Base-by-base conservation (phyloP, 2,113 vertebrate genomes). In the Ornithorhynchus anatinus region DNA sequence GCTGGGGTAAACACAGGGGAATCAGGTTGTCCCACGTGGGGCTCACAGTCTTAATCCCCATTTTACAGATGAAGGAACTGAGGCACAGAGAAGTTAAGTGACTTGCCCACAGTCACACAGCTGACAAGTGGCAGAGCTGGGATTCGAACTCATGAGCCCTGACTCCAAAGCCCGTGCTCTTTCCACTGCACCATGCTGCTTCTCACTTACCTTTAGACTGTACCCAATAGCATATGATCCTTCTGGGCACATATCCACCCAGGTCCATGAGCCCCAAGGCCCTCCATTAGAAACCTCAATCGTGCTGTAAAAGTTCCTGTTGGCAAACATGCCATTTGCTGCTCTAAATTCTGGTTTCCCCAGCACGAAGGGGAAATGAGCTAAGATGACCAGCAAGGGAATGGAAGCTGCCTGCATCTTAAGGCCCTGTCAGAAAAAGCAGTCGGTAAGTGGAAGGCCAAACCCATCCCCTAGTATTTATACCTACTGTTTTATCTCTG, bases 181-280 rank as follows among this genome's bases (percentile, higher is more conserved):
- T n/a, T n/a, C n/a, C n/a, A n/a, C n/a, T n/a, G n/a, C n/a, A n/a
- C n/a, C n/a, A n/a, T n/a, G n/a, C n/a, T n/a, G n/a, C n/a, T n/a
- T n/a, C n/a, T n/a, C n/a, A 56, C 7, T 88, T 89, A 90, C 85
- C 84, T 91, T 89, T 63, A 88, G 2, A 17, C 87, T 91, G 84
- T 93, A 93, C 61, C 89, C 87, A 27, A 77, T 81, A n/a, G 89
- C 84, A 33, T 81, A 92, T 78, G 88, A 92, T 2, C 42, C 23
- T 3, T 90, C 83, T 1, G 89, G 88, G 45, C 89, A 94, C 84
- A 89, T 91, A 81, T 92, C 92, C 2, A 79, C 59, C 85, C 93
- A 91, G 0, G 3, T 90, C 82, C 88, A 93, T 40, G 19, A 56
- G 17, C 89, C 89, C n/a, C n/a, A n/a, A n/a, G n/a, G n/a, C n/a